Evolutionary conservation across 2,888 invertebrate genomes (phyloP), one percentile per base, ranked within the genome.

Genomic region (Macaria notata): DNA sequence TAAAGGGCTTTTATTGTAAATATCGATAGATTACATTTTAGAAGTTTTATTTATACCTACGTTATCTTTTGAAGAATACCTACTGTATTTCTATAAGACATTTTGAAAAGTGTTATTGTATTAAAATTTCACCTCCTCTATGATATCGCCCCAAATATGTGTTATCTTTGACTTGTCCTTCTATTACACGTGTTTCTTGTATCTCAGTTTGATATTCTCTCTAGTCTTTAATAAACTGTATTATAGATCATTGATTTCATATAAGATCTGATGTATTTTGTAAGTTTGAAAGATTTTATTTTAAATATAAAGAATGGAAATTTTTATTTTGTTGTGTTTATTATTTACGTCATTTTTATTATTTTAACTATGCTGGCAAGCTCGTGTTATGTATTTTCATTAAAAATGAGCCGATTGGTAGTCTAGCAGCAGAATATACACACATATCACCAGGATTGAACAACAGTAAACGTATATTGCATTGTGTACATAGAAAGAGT

Each of bases 191-290:
- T 56, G 53, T 65, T 64, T 60, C 65, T 46, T 54, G 75, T 76
- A 75, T 79, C 78, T 84, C 83, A 83, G 81, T 83, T 86, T 72
- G 83, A 82, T 79, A 78, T 81, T 80, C 82, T 86, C 75, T 91
- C 90, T 91, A 91, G 90, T 91, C 90, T 88, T 72, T 82, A 81
- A 64, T 54, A 84, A 83, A 84, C 79, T 76, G 83, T 81, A 83
- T 81, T 80, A 78, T 79, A 76, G 69, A 76, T 82, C 7, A 6
- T 81, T 80, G 83, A 82, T 79, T 81, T 81, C 76, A 76, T 76
- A 62, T 79, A 78, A 78, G 80, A 84, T 83, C 78, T 83, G 83
- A 84, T 77, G 69, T 61, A 57, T 76, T 81, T 76, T 77, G 64
- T 87, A 81, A 81, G 84, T 72, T 76, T 79, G 78, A 79, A 84